Evolutionary conservation across 2,797 vertebrate species (phyloP).

Genomic region (Characodon lateralis): DNA sequence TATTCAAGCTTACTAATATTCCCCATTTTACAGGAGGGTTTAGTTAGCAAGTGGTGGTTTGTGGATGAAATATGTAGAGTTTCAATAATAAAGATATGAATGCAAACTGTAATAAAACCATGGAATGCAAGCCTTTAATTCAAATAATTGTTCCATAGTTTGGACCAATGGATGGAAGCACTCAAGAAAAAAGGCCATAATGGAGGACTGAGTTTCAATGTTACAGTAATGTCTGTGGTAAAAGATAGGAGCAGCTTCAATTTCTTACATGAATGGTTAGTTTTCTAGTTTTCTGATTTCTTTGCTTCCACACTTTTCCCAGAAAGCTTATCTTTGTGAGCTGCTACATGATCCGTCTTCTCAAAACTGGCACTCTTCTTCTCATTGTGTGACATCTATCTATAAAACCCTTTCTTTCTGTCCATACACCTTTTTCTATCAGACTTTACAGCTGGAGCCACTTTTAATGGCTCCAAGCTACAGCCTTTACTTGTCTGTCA

Average conservation of each 20-base stretch:
- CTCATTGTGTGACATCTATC: slow-evolving; percentile 17
- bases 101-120: neutral
- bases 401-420: slow-evolving; percentile 10
- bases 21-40: neutral
- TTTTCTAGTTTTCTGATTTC: slow-evolving; percentile 16
- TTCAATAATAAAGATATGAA: neutral
- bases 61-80: neutral
- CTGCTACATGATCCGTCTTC: slow-evolving; percentile 18
- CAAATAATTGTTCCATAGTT: neutral
- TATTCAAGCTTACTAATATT: neutral
- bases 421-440: slow-evolving; percentile 16
- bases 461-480: slow-evolving; percentile 62
- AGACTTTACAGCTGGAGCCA: slow-evolving; percentile 39
- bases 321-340: neutral
- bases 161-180: neutral
- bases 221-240: neutral
- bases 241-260: slow-evolving; percentile 3
- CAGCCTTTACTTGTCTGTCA: slow-evolving; percentile 64
- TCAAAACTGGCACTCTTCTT: slow-evolving; percentile 3
- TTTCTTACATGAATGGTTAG: slow-evolving; percentile 14
- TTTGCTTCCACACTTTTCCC: slow-evolving; percentile 15
- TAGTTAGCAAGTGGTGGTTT: neutral
- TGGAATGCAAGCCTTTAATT: neutral
- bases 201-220: slow-evolving; percentile 1
- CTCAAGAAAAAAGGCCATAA: neutral